Conservation (phyloP, 92 coral and sea anemone genomes). For the Meandrina meandrites region DNA sequence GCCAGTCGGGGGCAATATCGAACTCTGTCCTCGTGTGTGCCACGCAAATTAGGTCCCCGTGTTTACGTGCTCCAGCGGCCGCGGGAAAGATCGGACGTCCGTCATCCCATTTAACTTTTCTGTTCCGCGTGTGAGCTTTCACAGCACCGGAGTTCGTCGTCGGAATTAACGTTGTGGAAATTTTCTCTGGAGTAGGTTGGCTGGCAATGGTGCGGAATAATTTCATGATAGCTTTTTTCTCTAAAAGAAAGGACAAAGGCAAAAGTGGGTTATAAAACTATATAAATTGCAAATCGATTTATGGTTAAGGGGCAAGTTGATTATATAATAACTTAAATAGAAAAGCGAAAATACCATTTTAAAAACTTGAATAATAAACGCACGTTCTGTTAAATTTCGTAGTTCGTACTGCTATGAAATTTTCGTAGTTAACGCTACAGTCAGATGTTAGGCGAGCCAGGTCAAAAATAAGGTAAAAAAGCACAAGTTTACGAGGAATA, state of each 20-base stretch:
- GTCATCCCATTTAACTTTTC: conserved; percentile 17
- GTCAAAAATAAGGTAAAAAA: neutral
- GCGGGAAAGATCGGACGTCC: neutral
- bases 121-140: neutral
- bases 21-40: conserved; percentile 57
- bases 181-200: conserved; percentile 4
- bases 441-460: neutral
- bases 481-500: neutral
- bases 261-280: neutral
- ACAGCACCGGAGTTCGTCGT: neutral
- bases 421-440: neutral
- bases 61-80: neutral
- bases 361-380: too few relatives aligned
- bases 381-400: too few relatives aligned
- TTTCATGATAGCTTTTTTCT: conserved; percentile 39
- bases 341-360: too few relatives aligned
- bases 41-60: conserved; percentile 10
- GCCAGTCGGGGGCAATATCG: conserved; percentile 69
- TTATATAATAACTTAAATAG: too few relatives aligned
- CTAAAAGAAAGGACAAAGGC: neutral
- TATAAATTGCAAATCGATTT: neutral
- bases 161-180: neutral
- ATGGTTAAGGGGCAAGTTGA: neutral
- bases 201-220: conserved; percentile 37
- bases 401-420: too few relatives aligned